Conservation (phyloP, 2,113 vertebrate species). For the Pungitius pungitius region DNA sequence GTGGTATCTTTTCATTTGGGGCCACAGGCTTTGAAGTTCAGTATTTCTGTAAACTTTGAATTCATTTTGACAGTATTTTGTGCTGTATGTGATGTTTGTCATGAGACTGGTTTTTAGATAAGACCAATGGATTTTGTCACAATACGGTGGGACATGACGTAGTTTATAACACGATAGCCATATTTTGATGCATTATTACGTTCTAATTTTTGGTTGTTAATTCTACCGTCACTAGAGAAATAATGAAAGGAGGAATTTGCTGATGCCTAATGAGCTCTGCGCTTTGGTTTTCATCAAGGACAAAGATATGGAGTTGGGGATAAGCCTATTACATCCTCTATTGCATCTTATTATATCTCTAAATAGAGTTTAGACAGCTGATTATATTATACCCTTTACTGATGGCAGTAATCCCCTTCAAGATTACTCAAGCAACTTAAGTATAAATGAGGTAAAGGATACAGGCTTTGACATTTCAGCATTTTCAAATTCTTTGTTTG, state of each 20-base stretch:
- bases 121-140: not conserved
- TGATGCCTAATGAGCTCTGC: conserved; percentile 32
- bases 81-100: not conserved
- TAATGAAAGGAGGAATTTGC: conserved; percentile 21
- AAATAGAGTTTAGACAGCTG: conserved; percentile 54
- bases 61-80: conserved; percentile 32
- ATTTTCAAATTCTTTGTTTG: too few species aligned
- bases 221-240: conserved; percentile 25
- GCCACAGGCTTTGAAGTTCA: not conserved
- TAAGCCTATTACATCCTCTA: conserved; percentile 47
- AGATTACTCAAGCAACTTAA: conserved; percentile 12
- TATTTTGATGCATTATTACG: not conserved
- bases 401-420: conserved; percentile 44
- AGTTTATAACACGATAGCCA: conserved; percentile 10
- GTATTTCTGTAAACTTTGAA: conserved; percentile 19
- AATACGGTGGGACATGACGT: not conserved
- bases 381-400: conserved; percentile 41
- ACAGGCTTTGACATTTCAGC: not conserved
- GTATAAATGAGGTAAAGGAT: not conserved
- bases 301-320: conserved; percentile 46
- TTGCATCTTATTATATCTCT: conserved; percentile 46
- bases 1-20: not conserved
- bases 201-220: conserved; percentile 27
- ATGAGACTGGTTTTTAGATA: conserved; percentile 1
- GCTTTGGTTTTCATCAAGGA: conserved; percentile 39